Evolutionary conservation across 2,113 vertebrate species (phyloP).

Genomic region (Vidua macroura): DNA sequence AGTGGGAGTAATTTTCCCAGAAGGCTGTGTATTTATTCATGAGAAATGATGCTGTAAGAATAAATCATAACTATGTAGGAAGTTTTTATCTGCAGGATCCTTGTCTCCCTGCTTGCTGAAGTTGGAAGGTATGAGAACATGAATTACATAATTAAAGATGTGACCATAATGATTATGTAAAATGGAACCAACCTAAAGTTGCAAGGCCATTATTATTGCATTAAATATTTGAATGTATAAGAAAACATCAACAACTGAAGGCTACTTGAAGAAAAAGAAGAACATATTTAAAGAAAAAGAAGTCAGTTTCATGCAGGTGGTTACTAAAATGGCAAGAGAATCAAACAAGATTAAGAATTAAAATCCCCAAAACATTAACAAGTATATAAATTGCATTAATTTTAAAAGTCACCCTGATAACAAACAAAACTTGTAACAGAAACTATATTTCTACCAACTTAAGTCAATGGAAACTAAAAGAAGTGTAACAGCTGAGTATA

Average conservation of each 20-base stretch:
- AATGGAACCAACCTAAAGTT: not conserved
- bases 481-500: not conserved
- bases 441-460: conserved; percentile 5
- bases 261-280: not conserved
- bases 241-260: not conserved
- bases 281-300: not conserved
- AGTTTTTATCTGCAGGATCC: conserved; percentile 9
- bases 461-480: not conserved
- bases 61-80: conserved; percentile 19
- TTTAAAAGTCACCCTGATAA: conserved; percentile 11
- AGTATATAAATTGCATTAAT: conserved; percentile 14
- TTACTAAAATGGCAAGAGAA: not conserved
- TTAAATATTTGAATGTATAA: not conserved
- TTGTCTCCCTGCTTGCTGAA: not conserved
- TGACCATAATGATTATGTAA: not conserved
- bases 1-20: conserved; percentile 43
- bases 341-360: not conserved
- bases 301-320: not conserved
- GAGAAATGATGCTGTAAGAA: not conserved
- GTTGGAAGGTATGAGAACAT: not conserved
- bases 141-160: not conserved
- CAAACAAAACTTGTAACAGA: conserved; percentile 24
- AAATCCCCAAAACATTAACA: not conserved
- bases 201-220: not conserved
- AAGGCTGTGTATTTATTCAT: conserved; percentile 32